Percentiles rank a stretch among this genome's conserved stretches.
These are phyloP conservation scores for Cylindroiulus punctatus DNA, from an alignment of 2,888 invertebrate genomes.

Conservation along the genomic window DNA sequence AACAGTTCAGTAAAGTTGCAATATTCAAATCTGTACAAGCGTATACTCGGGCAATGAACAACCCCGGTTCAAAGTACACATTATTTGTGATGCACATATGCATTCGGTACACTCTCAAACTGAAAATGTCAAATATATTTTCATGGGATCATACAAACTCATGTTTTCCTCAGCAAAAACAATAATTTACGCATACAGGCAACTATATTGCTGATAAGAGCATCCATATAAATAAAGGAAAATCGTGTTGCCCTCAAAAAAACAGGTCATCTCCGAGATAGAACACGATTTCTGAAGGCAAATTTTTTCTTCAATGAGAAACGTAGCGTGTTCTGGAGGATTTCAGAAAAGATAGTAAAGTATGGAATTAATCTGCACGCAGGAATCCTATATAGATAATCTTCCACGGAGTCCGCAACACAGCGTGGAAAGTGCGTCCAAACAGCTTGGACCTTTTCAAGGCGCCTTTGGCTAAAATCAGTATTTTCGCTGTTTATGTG, in stretches of 20 bases:
- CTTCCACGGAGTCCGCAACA: not conserved
- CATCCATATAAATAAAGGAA: no score
- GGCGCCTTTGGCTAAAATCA: not conserved
- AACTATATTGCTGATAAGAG: no score
- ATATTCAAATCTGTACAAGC: no score
- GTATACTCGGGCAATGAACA: no score
- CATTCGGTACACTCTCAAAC: no score
- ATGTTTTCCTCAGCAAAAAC: no score
- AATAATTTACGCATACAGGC: no score
- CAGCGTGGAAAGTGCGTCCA: not conserved
- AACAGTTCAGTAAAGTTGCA: no score
- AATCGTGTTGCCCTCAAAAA: not conserved
- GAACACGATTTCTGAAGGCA: not conserved
- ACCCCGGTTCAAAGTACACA: no score
- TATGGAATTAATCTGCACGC: not conserved
- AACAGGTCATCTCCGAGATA: not conserved
- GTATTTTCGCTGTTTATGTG: slow-evolving; percentile 30
- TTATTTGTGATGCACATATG: no score
- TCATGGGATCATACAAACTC: no score
- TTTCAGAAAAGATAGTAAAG: not conserved
- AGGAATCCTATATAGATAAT: not conserved
- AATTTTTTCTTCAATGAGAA: not conserved
- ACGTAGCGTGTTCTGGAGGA: not conserved
- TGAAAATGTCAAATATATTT: no score
- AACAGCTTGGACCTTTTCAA: not conserved